Evolutionary conservation across 2,113 vertebrate genomes (phyloP).

Genomic region (Xiphorhynchus elegans): DNA sequence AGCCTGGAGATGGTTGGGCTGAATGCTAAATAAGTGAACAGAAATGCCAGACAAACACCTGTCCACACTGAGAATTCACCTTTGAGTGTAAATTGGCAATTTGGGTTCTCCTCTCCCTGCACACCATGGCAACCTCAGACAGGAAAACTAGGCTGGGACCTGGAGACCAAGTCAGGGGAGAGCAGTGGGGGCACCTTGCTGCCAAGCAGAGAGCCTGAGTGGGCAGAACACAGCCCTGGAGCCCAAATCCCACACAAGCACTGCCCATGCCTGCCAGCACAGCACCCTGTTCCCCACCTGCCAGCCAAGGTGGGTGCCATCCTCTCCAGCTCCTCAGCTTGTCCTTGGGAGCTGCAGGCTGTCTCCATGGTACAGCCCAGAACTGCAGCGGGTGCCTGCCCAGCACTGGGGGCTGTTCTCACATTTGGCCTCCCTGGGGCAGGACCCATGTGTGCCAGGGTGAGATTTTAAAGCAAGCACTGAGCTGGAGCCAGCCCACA

Average conservation of each 20-base stretch:
- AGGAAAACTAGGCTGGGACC: background rate
- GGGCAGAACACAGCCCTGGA: background rate
- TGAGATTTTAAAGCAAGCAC: accelerated
- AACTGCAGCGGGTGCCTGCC: background rate
- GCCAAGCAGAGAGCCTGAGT: accelerated
- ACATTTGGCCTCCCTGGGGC: background rate
- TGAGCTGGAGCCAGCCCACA: accelerated
- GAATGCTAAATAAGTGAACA: background rate
- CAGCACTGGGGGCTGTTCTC: background rate
- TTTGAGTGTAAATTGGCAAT: accelerated
- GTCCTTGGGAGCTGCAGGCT: background rate
- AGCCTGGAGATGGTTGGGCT: background rate
- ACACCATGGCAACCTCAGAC: background rate
- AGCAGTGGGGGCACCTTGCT: background rate
- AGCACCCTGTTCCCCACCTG: accelerated
- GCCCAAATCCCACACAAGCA: background rate
- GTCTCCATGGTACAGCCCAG: accelerated
- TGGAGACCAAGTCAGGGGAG: background rate
- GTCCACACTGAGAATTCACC: background rate
- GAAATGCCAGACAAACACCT: accelerated
- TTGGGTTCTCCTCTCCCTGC: background rate
- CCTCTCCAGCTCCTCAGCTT: background rate
- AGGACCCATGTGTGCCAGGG: accelerated
- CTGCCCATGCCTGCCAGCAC: background rate
- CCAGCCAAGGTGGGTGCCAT: background rate